Evolutionary conservation across 2,113 vertebrate genomes (phyloP).

Genomic region (Syrrhaptes paradoxus): DNA sequence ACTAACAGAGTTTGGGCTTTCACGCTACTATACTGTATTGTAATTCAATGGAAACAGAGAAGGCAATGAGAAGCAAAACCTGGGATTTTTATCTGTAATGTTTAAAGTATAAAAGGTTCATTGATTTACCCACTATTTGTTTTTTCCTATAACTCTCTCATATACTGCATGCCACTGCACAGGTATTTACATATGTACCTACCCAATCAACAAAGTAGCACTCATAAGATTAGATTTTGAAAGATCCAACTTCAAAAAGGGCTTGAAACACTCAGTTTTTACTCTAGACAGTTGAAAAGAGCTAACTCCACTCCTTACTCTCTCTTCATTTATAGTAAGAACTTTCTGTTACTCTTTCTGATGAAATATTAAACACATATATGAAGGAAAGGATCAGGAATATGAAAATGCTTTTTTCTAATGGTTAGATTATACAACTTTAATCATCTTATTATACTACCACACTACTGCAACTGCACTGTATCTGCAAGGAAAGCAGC

Average conservation of each 20-base stretch:
- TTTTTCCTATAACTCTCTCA: not conserved
- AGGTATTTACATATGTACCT: not conserved
- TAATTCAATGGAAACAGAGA: not conserved
- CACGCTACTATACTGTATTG: not conserved
- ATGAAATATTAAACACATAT: constrained; percentile 43
- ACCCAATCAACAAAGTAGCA: not conserved
- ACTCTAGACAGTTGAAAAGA: not conserved
- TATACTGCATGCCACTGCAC: not conserved
- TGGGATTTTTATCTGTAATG: not conserved
- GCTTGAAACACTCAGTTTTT: not conserved
- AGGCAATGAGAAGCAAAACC: not conserved
- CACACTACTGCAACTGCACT: not conserved
- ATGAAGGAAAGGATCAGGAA: not conserved
- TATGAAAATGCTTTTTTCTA: not conserved
- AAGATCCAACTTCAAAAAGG: constrained; percentile 21
- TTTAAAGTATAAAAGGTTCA: not conserved
- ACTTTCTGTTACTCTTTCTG: constrained; percentile 15
- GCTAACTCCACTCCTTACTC: not conserved
- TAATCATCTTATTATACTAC: not conserved
- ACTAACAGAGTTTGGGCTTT: not conserved
- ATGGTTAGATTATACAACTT: not conserved
- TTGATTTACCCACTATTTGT: not conserved
- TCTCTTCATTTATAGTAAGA: not conserved
- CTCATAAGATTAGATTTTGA: not conserved
- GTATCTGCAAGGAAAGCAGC: not conserved